Evolutionary conservation across 2,888 invertebrate genomes (phyloP).

Genomic region (Platerodrilus igneus): DNA sequence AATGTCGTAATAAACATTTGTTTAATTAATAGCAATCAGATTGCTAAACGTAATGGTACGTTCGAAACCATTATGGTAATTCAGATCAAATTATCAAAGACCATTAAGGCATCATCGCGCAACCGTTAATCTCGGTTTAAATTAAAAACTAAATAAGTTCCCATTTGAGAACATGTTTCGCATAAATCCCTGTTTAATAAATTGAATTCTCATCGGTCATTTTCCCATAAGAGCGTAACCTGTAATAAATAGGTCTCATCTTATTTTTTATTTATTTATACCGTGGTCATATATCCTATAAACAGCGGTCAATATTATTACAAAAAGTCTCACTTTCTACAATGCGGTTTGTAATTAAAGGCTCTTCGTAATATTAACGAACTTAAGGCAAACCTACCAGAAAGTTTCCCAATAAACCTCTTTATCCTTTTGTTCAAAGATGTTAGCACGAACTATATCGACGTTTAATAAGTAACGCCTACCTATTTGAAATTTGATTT

Average conservation of each 20-base stretch:
- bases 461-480: constrained; percentile 40
- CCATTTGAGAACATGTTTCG: constrained; percentile 28
- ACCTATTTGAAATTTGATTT: constrained; percentile 43
- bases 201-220: constrained; percentile 34
- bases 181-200: constrained; percentile 34
- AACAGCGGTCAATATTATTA: constrained; percentile 27
- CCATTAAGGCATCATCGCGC: no score
- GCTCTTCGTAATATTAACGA: constrained; percentile 18
- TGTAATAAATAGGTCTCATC: constrained; percentile 23
- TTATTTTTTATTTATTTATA: constrained; percentile 29
- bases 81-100: no score
- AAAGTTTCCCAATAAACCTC: background rate
- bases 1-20: no score
- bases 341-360: constrained; percentile 31
- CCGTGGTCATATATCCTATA: constrained; percentile 20
- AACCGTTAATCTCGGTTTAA: constrained; percentile 14
- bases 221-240: constrained; percentile 28
- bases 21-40: no score
- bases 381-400: constrained; percentile 10
- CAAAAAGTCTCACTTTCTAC: constrained; percentile 36
- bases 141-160: constrained; percentile 19
- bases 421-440: constrained; percentile 3
- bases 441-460: constrained; percentile 18
- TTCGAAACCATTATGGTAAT: no score
- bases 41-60: no score